Percentiles rank a stretch among this genome's conserved stretches.
Conservation (phyloP, 2,888 invertebrate species). For the Andrena hattorfiana region DNA sequence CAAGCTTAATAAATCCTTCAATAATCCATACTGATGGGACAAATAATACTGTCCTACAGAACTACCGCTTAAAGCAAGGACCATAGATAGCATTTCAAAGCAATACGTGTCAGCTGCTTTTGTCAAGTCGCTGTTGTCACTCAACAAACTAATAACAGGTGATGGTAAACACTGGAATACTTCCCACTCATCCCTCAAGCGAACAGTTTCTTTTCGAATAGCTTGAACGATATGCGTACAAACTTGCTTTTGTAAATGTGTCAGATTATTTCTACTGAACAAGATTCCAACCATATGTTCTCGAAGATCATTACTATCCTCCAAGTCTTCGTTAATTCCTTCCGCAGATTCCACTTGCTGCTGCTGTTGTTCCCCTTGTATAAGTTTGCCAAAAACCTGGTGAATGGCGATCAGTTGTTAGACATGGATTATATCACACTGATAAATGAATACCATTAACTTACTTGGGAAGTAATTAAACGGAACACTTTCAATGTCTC, state of each 20-base stretch:
- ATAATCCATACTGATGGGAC: constrained; percentile 94
- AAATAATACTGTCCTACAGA: constrained; percentile 95
- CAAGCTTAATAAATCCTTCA: constrained; percentile 93
- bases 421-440: too few species aligned
- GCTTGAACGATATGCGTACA: constrained; percentile 94
- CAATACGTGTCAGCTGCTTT: constrained; percentile 95
- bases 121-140: constrained; percentile 85
- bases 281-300: constrained; percentile 99
- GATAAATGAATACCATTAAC: not conserved
- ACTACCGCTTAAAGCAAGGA: constrained; percentile 96
- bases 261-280: constrained; percentile 96
- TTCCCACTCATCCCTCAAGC: constrained; percentile 97
- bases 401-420: constrained; percentile 33
- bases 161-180: constrained; percentile 86
- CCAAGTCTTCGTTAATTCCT: constrained; percentile 81
- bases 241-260: constrained; percentile 96
- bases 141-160: constrained; percentile 82
- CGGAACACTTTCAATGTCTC: constrained; percentile 97
- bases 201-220: constrained; percentile 94
- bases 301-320: constrained; percentile 90
- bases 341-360: constrained; percentile 81
- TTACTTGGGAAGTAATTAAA: constrained; percentile 94
- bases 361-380: constrained; percentile 89
- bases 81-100: constrained; percentile 98
- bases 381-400: constrained; percentile 95